phyloP scores from a whole-genome alignment of 2,888 invertebrate genomes.

The Meiosimyza decipiens region DNA sequence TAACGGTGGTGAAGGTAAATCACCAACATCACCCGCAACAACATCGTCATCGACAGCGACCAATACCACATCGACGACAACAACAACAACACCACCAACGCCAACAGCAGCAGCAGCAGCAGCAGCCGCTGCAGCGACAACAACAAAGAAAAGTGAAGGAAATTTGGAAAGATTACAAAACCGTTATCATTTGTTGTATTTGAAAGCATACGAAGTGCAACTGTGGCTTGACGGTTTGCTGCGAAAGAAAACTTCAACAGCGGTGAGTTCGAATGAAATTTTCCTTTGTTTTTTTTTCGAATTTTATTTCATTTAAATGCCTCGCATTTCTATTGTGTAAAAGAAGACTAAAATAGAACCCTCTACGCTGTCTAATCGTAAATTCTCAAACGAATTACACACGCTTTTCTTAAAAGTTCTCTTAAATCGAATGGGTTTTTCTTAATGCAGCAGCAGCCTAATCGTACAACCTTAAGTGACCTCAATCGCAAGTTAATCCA shows the following conservation, averaged over 20 bases:
- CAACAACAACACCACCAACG: constrained; percentile 26
- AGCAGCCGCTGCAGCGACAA: constrained; percentile 22
- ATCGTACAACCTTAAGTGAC: too few relatives aligned
- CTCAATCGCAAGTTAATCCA: too few relatives aligned
- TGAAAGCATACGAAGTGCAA: constrained; percentile 92
- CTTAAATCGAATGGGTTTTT: too few relatives aligned
- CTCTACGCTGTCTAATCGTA: too few relatives aligned
- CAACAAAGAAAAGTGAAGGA: constrained; percentile 59
- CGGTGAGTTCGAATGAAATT: constrained; percentile 67
- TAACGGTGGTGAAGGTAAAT: constrained; percentile 26
- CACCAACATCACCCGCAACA: constrained; percentile 50
- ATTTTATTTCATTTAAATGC: neutral
- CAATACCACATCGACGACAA: constrained; percentile 29
- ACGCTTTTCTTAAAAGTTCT: too few relatives aligned
- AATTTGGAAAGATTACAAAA: constrained; percentile 76
- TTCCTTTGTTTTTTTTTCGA: neutral
- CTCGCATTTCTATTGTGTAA: neutral
- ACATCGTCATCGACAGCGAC: constrained; percentile 30
- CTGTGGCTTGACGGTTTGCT: constrained; percentile 87
- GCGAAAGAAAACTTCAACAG: constrained; percentile 74
- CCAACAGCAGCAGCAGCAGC: constrained; percentile 40
- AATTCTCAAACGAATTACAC: too few relatives aligned
- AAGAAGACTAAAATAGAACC: neutral
- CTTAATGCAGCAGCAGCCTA: too few relatives aligned
- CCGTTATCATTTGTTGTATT: constrained; percentile 90